These are phyloP conservation scores for Danio jaintianensis DNA, from an alignment of 2,797 vertebrate genomes.

Conservation along the genomic window DNA sequence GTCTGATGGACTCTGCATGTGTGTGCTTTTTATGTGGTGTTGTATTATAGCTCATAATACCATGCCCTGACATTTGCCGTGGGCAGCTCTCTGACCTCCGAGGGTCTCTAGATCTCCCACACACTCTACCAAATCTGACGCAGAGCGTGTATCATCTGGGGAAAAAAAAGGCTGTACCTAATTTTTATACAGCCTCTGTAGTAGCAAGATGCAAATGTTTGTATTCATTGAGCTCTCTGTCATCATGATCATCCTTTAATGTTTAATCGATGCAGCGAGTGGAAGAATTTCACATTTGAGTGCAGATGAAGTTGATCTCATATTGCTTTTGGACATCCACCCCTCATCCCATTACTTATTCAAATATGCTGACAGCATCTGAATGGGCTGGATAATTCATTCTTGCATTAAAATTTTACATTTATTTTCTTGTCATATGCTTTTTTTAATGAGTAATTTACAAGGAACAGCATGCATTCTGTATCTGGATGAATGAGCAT, in stretches of 20 bases:
- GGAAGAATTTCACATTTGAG: constrained; percentile 6
- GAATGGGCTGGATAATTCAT: constrained; percentile 9
- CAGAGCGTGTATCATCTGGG: neutral
- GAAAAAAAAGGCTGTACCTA: neutral
- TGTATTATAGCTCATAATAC: neutral
- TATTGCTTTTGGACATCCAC: constrained; percentile 11
- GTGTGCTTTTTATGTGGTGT: neutral
- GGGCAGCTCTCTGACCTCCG: constrained; percentile 23
- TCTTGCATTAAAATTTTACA: constrained; percentile 3
- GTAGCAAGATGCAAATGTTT: neutral
- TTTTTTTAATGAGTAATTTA: constrained; percentile 23
- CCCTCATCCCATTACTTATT: constrained; percentile 1
- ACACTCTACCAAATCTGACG: neutral
- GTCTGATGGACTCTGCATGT: neutral
- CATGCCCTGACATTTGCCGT: constrained; percentile 11
- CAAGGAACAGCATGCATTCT: neutral
- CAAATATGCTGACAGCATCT: constrained; percentile 1
- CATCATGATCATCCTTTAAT: neutral
- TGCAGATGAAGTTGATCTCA: neutral
- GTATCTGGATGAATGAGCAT: neutral
- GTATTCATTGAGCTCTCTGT: neutral
- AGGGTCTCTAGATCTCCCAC: constrained; percentile 5
- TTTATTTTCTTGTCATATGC: constrained; percentile 11
- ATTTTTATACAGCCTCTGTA: neutral
- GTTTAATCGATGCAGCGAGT: neutral